A percentile compares a stretch with the other conserved stretches of the same genome.
phyloP scores from a whole-genome alignment of 2,797 vertebrate genomes.

The Etheostoma nigrum region DNA sequence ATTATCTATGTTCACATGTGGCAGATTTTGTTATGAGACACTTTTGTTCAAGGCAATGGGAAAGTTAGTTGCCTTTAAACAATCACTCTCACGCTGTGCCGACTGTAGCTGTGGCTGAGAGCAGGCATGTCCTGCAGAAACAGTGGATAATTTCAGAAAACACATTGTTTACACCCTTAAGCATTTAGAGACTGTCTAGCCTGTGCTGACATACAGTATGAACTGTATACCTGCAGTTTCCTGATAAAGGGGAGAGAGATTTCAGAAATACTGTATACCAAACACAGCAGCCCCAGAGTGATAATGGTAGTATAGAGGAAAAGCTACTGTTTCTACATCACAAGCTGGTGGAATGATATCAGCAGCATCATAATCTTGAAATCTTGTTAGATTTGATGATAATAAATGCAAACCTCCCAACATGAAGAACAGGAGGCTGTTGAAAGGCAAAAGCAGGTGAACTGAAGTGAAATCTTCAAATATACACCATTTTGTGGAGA shows the following conservation, averaged over 20 bases:
- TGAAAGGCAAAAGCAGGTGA: slow-evolving; percentile 50
- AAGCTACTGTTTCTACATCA: slow-evolving; percentile 49
- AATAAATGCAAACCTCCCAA: slow-evolving; percentile 73
- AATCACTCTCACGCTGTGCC: slow-evolving; percentile 12
- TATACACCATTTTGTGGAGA: background rate
- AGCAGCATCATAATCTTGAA: slow-evolving; percentile 65
- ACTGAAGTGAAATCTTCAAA: slow-evolving; percentile 7
- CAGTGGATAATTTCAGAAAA: slow-evolving; percentile 61
- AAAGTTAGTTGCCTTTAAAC: slow-evolving; percentile 60
- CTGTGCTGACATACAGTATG: slow-evolving; percentile 54
- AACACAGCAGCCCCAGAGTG: slow-evolving; percentile 45
- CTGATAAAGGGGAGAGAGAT: slow-evolving; percentile 70
- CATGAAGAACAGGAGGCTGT: slow-evolving; percentile 29
- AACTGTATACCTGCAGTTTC: slow-evolving; percentile 70
- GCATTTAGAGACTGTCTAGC: slow-evolving; percentile 51
- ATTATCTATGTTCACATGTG: slow-evolving; percentile 31
- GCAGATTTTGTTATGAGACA: slow-evolving; percentile 33
- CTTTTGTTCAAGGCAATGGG: slow-evolving; percentile 53
- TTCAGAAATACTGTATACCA: slow-evolving; percentile 63
- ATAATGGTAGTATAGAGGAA: slow-evolving; percentile 46
- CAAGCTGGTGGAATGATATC: slow-evolving; percentile 55
- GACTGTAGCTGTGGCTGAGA: slow-evolving; percentile 31
- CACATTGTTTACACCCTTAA: slow-evolving; percentile 54
- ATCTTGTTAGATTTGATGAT: slow-evolving; percentile 77
- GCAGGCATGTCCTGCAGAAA: slow-evolving; percentile 39